These are phyloP conservation scores for Heliocidaris tuberculata DNA, from an alignment of 35 echinoderm and acorn worm genomes.

Conservation along the genomic window DNA sequence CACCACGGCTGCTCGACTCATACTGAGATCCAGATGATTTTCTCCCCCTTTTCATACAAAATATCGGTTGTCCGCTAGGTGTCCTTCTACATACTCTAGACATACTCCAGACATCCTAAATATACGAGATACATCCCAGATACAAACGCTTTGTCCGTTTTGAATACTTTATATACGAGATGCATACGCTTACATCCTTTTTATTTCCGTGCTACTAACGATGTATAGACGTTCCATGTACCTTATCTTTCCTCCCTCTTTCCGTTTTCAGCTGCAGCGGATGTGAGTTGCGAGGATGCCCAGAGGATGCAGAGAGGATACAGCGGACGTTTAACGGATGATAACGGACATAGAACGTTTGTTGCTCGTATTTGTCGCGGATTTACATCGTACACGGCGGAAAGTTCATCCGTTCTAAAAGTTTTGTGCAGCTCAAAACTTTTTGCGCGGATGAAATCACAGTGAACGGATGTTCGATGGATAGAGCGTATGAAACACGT, in stretches of 20 bases:
- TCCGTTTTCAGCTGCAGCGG: slow-evolving; percentile 7
- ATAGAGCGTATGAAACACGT: slow-evolving; percentile 28
- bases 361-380: slow-evolving; percentile 28
- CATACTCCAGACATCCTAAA: slow-evolving; percentile 29
- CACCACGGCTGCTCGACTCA: slow-evolving; percentile 27
- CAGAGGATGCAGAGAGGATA: slow-evolving; percentile 38
- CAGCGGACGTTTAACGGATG: slow-evolving; percentile 35
- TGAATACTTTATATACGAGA: not conserved
- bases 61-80: slow-evolving; percentile 20
- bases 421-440: slow-evolving; percentile 36
- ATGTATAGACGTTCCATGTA: slow-evolving; percentile 42
- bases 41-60: not conserved
- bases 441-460: slow-evolving; percentile 43
- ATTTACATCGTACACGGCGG: slow-evolving; percentile 36
- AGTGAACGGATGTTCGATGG: slow-evolving; percentile 27
- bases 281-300: slow-evolving; percentile 27
- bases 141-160: slow-evolving; percentile 25
- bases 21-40: slow-evolving; percentile 31
- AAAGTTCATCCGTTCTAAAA: slow-evolving; percentile 37
- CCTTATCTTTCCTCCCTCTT: slow-evolving; percentile 31
- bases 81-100: slow-evolving; percentile 15
- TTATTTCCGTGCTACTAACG: slow-evolving; percentile 34
- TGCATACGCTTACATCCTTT: slow-evolving; percentile 40
- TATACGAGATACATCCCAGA: slow-evolving; percentile 35
- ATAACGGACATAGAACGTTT: slow-evolving; percentile 32